Conservation (phyloP, 2,888 invertebrate genomes). For the Heliconius aoede region DNA sequence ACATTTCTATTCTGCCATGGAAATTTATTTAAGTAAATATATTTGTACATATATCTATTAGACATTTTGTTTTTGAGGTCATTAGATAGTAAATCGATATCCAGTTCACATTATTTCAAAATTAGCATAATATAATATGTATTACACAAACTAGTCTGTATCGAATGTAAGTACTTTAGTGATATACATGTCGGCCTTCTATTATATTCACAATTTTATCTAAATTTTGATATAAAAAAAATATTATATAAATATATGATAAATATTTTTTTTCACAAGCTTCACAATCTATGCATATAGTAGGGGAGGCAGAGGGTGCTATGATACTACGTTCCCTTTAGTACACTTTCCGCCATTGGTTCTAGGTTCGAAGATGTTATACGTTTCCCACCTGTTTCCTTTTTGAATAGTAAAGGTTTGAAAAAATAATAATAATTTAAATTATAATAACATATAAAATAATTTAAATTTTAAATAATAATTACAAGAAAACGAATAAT, state of each 20-base stretch:
- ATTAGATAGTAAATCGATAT: conserved; percentile 19
- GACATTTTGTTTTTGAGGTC: conserved; percentile 2
- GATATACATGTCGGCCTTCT: conserved; percentile 35
- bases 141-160: conserved; percentile 31
- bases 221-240: too few species aligned
- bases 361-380: too few species aligned
- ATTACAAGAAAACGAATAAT: too few species aligned
- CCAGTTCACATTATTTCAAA: conserved; percentile 21
- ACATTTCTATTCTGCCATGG: too few species aligned
- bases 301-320: background rate
- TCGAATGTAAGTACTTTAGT: conserved; percentile 20
- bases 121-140: conserved; percentile 31
- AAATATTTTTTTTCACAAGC: background rate
- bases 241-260: background rate
- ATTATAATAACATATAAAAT: too few species aligned
- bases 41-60: background rate
- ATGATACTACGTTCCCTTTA: background rate
- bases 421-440: too few species aligned
- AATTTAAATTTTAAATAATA: too few species aligned
- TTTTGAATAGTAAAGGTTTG: too few species aligned
- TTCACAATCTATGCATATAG: background rate
- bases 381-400: too few species aligned
- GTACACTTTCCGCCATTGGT: background rate
- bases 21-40: background rate
- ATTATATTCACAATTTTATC: background rate